Evolutionary conservation across 2,113 vertebrate species (phyloP).

Genomic region (Gracilinanus agilis): DNA sequence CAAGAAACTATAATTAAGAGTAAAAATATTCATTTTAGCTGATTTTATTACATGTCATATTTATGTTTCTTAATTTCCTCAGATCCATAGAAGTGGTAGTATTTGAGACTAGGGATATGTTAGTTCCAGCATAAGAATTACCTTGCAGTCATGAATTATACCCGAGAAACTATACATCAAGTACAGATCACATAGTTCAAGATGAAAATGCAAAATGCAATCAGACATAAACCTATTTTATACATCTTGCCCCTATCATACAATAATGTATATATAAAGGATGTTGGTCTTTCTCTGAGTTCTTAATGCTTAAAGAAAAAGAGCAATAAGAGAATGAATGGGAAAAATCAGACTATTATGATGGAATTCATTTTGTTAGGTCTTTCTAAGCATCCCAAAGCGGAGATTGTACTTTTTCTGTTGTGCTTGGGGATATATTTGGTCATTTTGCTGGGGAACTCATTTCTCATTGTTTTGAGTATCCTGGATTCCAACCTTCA

Average conservation of each 20-base stretch:
- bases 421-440: constrained; percentile 65
- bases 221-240: background rate
- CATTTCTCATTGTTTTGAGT: constrained; percentile 63
- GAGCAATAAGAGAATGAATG: constrained; percentile 28
- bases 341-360: constrained; percentile 1
- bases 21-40: background rate
- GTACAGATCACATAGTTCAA: background rate
- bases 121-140: background rate
- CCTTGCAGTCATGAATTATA: background rate
- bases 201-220: background rate
- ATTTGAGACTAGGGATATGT: background rate
- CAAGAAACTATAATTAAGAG: background rate
- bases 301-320: constrained; percentile 20
- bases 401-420: constrained; percentile 60
- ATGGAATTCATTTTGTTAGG: constrained; percentile 62
- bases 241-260: background rate
- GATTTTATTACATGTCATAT: background rate
- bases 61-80: background rate
- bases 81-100: background rate
- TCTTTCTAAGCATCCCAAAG: background rate
- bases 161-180: background rate
- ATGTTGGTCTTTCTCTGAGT: background rate
- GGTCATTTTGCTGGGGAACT: constrained; percentile 48
- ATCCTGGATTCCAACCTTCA: constrained; percentile 48
- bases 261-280: background rate